Evolutionary conservation across 2,888 invertebrate species (phyloP).

Genomic region (Isoperla grammatica): DNA sequence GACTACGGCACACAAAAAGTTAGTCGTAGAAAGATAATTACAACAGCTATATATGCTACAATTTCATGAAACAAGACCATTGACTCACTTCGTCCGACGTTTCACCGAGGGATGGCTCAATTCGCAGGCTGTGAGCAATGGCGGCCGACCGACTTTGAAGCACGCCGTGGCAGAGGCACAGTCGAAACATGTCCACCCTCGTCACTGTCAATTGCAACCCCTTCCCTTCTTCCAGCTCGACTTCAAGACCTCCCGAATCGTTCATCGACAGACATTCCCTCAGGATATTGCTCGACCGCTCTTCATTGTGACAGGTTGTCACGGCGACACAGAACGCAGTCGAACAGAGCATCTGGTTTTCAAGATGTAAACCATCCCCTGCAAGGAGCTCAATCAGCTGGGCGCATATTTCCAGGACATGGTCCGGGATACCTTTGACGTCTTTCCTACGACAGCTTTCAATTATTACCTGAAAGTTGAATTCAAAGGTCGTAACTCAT

Average conservation of each 20-base stretch:
- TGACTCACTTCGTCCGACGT: too few species aligned
- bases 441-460: conserved; percentile 3
- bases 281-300: not conserved
- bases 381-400: conserved; percentile 3
- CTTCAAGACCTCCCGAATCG: not conserved
- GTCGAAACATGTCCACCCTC: conserved; percentile 19
- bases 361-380: conserved; percentile 8
- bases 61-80: too few species aligned
- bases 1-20: too few species aligned
- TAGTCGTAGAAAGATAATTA: too few species aligned
- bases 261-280: conserved; percentile 1
- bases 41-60: too few species aligned
- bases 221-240: not conserved
- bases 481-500: too few species aligned
- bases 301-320: not conserved
- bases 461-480: conserved; percentile 10
- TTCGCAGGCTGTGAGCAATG: not conserved
- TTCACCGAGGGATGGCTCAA: too few species aligned
- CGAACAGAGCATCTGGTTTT: conserved; percentile 22
- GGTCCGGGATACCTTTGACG: too few species aligned
- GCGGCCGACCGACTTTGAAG: conserved; percentile 15
- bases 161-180: conserved; percentile 24
- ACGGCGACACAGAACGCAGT: conserved; percentile 20
- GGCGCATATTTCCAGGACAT: not conserved
- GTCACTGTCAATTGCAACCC: not conserved